Evolutionary conservation across 23 tunicate genomes (phyloP).

Genomic region (Oikopleura vanhoeffeni): DNA sequence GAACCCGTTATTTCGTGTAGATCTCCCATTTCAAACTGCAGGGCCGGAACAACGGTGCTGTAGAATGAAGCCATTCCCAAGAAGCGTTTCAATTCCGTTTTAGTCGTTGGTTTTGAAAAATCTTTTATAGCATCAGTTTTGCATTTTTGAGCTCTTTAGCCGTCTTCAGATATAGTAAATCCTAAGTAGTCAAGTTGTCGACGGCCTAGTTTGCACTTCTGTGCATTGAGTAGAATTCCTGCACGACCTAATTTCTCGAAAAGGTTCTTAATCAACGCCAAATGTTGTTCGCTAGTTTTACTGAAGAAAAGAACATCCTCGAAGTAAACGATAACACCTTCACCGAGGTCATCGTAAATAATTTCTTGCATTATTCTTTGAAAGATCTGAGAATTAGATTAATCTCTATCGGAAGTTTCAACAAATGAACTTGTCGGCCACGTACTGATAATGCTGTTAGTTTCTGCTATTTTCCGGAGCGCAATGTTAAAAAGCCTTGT

Average conservation of each 20-base stretch:
- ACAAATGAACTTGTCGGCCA: neutral
- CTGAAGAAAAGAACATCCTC: neutral
- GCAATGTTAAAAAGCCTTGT: conserved; percentile 16
- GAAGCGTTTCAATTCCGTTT: neutral
- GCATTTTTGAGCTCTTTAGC: neutral
- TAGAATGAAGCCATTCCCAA: neutral
- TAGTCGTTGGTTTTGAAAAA: neutral
- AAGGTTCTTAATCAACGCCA: neutral
- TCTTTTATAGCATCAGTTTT: neutral
- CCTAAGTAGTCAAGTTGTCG: neutral
- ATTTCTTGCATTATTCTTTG: neutral
- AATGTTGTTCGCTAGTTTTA: neutral
- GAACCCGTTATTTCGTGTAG: neutral
- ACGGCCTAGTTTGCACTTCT: neutral
- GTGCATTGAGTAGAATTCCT: neutral
- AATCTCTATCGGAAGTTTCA: neutral
- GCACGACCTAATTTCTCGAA: neutral
- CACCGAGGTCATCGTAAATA: neutral
- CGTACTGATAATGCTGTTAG: neutral
- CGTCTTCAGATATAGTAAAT: neutral
- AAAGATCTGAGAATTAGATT: neutral
- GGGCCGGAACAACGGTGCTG: neutral
- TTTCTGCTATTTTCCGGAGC: neutral
- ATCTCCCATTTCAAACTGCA: neutral
- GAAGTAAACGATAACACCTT: neutral